phyloP scores from a whole-genome alignment of 2,113 vertebrate genomes.

The Channa argus region DNA sequence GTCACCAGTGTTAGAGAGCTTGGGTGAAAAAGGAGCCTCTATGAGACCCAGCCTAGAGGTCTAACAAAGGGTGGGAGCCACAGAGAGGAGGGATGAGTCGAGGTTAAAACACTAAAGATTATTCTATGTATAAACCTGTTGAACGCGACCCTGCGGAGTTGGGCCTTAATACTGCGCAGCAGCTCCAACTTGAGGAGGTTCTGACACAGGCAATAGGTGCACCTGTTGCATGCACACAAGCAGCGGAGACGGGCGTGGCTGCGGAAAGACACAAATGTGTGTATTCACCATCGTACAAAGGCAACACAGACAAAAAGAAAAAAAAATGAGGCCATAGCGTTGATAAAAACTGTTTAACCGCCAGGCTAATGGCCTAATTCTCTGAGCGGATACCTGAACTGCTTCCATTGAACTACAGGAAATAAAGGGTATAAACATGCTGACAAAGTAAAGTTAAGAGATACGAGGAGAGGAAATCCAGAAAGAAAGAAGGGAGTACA shows the following conservation, averaged over 20 bases:
- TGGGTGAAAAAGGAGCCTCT: conserved; percentile 28
- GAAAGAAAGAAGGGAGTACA: conserved; percentile 3
- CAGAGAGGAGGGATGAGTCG: conserved; percentile 69
- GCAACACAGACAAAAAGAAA: conserved; percentile 76
- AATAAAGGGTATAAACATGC: too few relatives aligned
- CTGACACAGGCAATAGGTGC: conserved; percentile 99
- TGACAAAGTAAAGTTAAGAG: not conserved
- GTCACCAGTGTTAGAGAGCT: conserved; percentile 61
- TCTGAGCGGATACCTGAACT: conserved; percentile 5
- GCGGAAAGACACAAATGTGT: conserved; percentile 91
- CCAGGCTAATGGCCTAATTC: not conserved
- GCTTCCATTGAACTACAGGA: not conserved
- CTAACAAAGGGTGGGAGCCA: conserved; percentile 17
- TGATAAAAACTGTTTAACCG: conserved; percentile 5
- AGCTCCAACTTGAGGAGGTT: conserved; percentile 98
- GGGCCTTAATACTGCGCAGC: conserved; percentile 97
- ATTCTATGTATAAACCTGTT: conserved; percentile 92
- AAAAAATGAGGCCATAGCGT: conserved; percentile 72
- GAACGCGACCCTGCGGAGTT: conserved; percentile 94
- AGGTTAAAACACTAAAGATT: conserved; percentile 62
- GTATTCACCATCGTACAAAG: conserved; percentile 85
- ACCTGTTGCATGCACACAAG: conserved; percentile 98
- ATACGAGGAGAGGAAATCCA: conserved; percentile 5
- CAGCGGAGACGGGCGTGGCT: conserved; percentile 97
- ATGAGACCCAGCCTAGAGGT: conserved; percentile 18